Evolutionary conservation across 2,888 invertebrate genomes (phyloP).

Genomic region (Spicauda simplicius): DNA sequence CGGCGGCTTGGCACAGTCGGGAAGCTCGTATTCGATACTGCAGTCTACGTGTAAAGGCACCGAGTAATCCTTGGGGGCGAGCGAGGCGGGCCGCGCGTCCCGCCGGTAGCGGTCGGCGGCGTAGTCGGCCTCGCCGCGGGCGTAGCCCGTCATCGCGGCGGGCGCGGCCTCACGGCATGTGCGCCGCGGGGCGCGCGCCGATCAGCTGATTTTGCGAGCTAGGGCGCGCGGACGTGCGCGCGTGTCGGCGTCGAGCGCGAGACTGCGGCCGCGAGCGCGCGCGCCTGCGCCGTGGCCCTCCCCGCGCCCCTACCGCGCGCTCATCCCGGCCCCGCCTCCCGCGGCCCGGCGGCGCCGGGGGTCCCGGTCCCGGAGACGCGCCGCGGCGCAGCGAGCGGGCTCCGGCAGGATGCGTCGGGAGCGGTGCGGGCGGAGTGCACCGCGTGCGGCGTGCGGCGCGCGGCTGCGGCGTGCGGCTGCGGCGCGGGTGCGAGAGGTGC

Average conservation of each 20-base stretch:
- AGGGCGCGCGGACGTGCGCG: constrained; percentile 69
- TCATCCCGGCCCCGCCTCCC: constrained; percentile 46
- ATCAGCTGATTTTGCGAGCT: constrained; percentile 72
- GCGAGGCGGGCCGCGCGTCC: constrained; percentile 77
- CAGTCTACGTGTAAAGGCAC: constrained; percentile 95
- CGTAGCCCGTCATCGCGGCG: constrained; percentile 81
- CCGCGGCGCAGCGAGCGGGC: constrained; percentile 45
- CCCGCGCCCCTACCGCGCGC: constrained; percentile 48
- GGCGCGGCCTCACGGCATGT: constrained; percentile 80
- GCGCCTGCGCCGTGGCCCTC: constrained; percentile 64
- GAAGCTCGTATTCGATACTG: constrained; percentile 96
- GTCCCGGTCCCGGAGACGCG: constrained; percentile 6
- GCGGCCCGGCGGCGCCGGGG: constrained; percentile 39
- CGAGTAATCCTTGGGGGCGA: constrained; percentile 91
- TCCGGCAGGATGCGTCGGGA: constrained; percentile 43
- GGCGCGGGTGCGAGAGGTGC: constrained; percentile 45
- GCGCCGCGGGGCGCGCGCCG: constrained; percentile 78
- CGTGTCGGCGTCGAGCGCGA: constrained; percentile 64
- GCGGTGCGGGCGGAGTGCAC: constrained; percentile 39
- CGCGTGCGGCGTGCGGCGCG: constrained; percentile 37
- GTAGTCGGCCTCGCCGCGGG: constrained; percentile 80
- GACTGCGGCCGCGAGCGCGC: constrained; percentile 58
- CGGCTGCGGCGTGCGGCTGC: constrained; percentile 41
- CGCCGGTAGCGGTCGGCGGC: constrained; percentile 78
- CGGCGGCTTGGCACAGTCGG: constrained; percentile 94